These are phyloP conservation scores for Orcinus orca DNA, from an alignment of 2,113 vertebrate genomes.

Conservation along the genomic window DNA sequence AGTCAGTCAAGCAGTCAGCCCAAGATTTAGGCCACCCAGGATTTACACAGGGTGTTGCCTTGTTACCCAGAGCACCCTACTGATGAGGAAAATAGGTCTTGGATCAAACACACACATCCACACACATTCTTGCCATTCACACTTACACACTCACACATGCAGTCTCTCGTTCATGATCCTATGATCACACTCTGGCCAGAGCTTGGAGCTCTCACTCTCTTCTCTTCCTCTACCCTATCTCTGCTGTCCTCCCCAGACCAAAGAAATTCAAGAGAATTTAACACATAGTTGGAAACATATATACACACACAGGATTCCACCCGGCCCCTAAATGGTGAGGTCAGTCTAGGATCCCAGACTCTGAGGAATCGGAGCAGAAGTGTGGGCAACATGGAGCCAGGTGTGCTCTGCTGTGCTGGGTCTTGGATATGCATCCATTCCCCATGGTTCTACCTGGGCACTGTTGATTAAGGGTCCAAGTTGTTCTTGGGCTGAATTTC, in stretches of 20 bases:
- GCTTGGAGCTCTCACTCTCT: neutral
- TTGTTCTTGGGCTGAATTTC: neutral
- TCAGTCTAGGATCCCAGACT: neutral
- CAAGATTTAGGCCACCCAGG: conserved; percentile 59
- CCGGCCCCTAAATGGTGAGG: neutral
- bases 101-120: neutral
- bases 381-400: neutral
- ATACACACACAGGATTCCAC: neutral
- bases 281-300: conserved; percentile 39
- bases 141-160: neutral
- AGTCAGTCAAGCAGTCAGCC: conserved; percentile 29
- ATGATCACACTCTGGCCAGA: neutral
- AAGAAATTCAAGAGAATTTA: conserved; percentile 11
- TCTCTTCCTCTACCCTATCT: neutral
- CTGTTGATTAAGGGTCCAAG: neutral
- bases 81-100: neutral
- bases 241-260: neutral
- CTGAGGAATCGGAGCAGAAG: neutral
- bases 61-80: conserved; percentile 29
- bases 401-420: neutral
- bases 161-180: neutral
- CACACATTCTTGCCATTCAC: neutral
- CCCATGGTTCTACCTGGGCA: neutral
- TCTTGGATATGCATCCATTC: neutral
- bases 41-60: conserved; percentile 39